These are phyloP conservation scores for Melitaea cinxia DNA, from an alignment of 1,140 invertebrate genomes.

Conservation along the genomic window DNA sequence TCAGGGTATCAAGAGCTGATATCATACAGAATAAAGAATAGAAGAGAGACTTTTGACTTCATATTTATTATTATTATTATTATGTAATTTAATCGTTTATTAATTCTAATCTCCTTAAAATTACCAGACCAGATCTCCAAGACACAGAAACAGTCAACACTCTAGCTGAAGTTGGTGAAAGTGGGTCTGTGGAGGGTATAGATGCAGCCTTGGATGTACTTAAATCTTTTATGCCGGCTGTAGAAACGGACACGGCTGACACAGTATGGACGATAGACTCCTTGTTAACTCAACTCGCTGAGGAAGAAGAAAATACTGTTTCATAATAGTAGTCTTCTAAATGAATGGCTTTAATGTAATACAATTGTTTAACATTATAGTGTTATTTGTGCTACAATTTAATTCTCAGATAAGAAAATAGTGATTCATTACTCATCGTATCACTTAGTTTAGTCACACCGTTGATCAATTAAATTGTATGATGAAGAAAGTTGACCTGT, in stretches of 20 bases:
- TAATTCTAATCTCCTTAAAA: not conserved
- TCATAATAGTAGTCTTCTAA: not conserved
- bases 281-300: conserved; percentile 54
- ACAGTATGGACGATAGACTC: conserved; percentile 71
- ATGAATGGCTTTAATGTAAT: too few species aligned
- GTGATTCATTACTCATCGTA: too few species aligned
- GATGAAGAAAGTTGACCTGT: too few species aligned
- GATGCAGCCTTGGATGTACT: conserved; percentile 63
- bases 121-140: conserved; percentile 53
- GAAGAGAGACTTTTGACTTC: too few species aligned
- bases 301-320: conserved; percentile 19
- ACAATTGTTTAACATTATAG: too few species aligned
- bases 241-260: conserved; percentile 61
- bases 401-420: too few species aligned
- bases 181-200: conserved; percentile 58
- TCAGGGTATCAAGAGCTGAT: too few species aligned
- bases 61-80: not conserved
- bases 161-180: conserved; percentile 62
- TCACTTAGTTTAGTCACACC: too few species aligned
- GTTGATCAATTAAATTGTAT: too few species aligned
- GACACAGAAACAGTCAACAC: conserved; percentile 66
- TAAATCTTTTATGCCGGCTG: conserved; percentile 56
- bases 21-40: too few species aligned
- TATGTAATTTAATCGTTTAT: not conserved
- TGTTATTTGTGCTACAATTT: too few species aligned